Conservation (phyloP, 2,797 vertebrate genomes). For the Phataginus tetradactyla region DNA sequence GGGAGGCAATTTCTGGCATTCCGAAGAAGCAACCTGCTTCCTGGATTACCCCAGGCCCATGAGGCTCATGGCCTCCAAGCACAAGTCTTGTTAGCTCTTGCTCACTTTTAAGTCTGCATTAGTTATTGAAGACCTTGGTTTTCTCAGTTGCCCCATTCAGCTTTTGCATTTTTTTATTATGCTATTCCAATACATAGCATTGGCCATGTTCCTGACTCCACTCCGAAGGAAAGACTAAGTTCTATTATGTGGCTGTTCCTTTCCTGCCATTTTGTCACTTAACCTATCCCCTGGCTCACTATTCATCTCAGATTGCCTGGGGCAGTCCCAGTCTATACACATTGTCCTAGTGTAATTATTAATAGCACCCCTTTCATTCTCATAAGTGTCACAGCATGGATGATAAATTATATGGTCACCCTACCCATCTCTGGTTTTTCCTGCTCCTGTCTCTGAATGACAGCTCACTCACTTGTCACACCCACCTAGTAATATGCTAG, state of each 20-base stretch:
- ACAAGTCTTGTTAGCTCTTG: not conserved
- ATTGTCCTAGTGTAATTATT: slow-evolving; percentile 54
- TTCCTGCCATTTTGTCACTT: slow-evolving; percentile 36
- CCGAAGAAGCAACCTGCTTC: not conserved
- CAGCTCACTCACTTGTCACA: slow-evolving; percentile 70
- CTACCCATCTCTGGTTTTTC: slow-evolving; percentile 52
- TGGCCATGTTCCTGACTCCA: not conserved
- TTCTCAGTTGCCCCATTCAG: not conserved
- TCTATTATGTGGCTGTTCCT: not conserved
- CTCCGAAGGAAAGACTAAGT: not conserved
- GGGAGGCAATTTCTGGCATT: not conserved
- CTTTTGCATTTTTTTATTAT: not conserved
- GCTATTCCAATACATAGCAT: not conserved
- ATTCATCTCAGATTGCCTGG: slow-evolving; percentile 27
- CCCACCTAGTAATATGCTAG: slow-evolving; percentile 73
- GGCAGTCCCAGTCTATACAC: slow-evolving; percentile 41
- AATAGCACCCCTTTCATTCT: slow-evolving; percentile 64
- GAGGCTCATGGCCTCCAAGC: not conserved
- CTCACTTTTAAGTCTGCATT: not conserved
- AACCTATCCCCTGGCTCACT: not conserved
- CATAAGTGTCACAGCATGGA: not conserved
- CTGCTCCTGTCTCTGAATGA: slow-evolving; percentile 57
- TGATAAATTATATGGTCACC: slow-evolving; percentile 56
- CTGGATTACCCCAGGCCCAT: not conserved
- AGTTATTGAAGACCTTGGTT: not conserved